Conservation (phyloP, 2,113 vertebrate species). For the Saguinus midas region DNA sequence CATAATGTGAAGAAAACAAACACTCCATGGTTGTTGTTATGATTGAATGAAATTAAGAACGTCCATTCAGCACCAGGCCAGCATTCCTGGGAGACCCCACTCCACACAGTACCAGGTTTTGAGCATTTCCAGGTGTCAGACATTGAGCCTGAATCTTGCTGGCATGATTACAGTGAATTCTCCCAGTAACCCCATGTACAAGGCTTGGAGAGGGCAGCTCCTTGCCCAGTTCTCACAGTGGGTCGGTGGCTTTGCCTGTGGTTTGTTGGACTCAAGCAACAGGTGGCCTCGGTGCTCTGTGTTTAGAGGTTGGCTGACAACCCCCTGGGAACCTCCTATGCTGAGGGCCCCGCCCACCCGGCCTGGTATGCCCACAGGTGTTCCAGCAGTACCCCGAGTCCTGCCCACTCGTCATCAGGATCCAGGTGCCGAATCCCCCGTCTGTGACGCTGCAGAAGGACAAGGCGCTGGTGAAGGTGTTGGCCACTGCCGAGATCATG, state of each 20-base stretch:
- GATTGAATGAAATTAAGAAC: neutral
- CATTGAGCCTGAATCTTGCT: neutral
- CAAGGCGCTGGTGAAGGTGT: constrained; percentile 68
- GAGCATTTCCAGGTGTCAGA: neutral
- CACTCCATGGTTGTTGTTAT: neutral
- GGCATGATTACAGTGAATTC: neutral
- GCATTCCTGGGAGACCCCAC: neutral
- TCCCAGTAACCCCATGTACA: rapidly evolving
- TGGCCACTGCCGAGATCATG: constrained; percentile 64
- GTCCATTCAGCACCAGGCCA: neutral
- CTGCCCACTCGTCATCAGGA: constrained; percentile 71
- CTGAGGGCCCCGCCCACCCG: rapidly evolving
- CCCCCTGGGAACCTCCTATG: rapidly evolving
- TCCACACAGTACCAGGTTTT: neutral
- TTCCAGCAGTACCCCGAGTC: constrained; percentile 72
- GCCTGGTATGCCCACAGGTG: constrained; percentile 50
- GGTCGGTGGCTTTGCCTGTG: neutral
- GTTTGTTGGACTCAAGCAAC: neutral
- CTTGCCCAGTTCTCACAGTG: neutral
- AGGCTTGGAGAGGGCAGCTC: neutral
- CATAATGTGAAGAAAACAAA: neutral
- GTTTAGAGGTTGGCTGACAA: too few relatives aligned
- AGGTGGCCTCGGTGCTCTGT: too few relatives aligned
- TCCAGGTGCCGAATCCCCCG: constrained; percentile 60
- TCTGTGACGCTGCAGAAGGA: constrained; percentile 73